A percentile compares a stretch with the other conserved stretches of the same genome.
These are phyloP conservation scores for Drosophila setosimentum DNA, from an alignment of 2,888 invertebrate genomes.

Conservation along the genomic window DNA sequence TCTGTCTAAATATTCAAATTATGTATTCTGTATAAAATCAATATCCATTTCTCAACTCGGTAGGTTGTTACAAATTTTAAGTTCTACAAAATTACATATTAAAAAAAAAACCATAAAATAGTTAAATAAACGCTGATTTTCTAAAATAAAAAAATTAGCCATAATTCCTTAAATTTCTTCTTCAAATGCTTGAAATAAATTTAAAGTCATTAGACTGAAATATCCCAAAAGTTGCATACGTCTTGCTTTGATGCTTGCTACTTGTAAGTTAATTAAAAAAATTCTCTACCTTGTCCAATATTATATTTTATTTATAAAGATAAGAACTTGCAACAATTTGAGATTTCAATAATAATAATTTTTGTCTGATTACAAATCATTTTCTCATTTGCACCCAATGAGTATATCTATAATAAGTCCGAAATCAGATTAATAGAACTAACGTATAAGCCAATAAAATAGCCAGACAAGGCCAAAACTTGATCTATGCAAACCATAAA, in stretches of 20 bases:
- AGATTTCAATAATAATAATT: not conserved
- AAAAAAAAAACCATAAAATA: too few species aligned
- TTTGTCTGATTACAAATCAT: not conserved
- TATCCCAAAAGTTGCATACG: not conserved
- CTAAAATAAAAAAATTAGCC: not conserved
- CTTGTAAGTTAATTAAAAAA: not conserved
- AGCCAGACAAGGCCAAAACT: slow-evolving; percentile 12
- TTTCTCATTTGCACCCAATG: not conserved
- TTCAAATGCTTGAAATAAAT: not conserved
- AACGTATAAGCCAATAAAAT: slow-evolving; percentile 4
- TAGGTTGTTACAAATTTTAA: not conserved
- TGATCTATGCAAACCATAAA: slow-evolving; percentile 1
- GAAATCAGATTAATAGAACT: slow-evolving; percentile 31
- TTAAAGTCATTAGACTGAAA: not conserved
- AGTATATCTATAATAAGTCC: not conserved
- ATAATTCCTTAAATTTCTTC: not conserved
- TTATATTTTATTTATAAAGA: not conserved
- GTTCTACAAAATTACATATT: not conserved
- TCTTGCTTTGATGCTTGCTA: accelerated
- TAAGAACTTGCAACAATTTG: not conserved
- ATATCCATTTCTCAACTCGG: not conserved
- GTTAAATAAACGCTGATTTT: not conserved
- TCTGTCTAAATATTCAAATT: not conserved
- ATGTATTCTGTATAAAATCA: not conserved
- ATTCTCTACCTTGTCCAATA: not conserved